Percentiles rank a stretch among this genome's conserved stretches.
Conservation (phyloP, 2,113 vertebrate genomes). For the Oceanites oceanicus region DNA sequence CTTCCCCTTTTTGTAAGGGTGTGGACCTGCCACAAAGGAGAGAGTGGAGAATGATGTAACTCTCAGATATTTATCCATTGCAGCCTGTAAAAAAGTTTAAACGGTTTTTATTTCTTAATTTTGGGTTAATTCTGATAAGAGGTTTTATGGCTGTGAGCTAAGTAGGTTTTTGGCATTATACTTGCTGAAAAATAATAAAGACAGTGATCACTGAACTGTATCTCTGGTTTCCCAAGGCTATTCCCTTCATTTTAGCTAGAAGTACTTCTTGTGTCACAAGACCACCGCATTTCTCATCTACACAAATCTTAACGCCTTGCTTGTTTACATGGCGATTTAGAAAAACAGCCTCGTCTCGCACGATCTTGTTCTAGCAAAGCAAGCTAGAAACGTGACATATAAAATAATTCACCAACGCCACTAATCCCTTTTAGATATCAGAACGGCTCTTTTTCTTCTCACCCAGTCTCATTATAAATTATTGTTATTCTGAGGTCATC, state of each 20-base stretch:
- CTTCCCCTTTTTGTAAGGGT: neutral
- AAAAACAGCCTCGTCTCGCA: constrained; percentile 6
- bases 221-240: neutral
- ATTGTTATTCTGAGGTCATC: constrained; percentile 16
- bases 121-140: neutral
- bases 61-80: neutral
- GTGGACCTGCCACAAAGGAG: neutral
- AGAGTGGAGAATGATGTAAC: neutral
- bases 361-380: neutral
- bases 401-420: constrained; percentile 25
- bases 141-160: neutral
- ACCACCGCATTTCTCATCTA: neutral
- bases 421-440: constrained; percentile 35
- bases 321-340: constrained; percentile 3
- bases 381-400: constrained; percentile 22
- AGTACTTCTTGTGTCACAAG: neutral
- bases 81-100: constrained; percentile 9
- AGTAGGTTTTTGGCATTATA: neutral
- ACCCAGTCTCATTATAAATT: constrained; percentile 25
- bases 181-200: neutral
- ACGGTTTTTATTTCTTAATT: neutral
- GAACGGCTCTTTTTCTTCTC: constrained; percentile 33
- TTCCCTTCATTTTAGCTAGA: neutral
- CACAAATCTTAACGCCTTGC: neutral
- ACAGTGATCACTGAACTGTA: neutral